Conservation (phyloP, 2,113 vertebrate genomes). For the Proterorhinus semilunaris region DNA sequence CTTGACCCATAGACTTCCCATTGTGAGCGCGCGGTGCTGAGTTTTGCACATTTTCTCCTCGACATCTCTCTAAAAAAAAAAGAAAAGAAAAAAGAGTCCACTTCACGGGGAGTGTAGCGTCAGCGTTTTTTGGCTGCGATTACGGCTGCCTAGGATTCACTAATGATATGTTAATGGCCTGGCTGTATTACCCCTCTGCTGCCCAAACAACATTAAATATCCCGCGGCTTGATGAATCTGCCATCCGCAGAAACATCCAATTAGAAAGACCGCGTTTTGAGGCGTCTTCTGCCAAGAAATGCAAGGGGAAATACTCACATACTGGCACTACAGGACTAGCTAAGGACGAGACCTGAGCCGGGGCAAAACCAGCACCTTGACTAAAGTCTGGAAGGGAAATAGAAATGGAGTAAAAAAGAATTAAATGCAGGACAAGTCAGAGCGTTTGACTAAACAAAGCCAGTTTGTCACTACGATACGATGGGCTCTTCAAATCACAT, state of each 20-base stretch:
- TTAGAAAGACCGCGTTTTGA: slow-evolving; percentile 60
- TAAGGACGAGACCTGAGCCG: neutral
- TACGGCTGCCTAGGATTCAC: slow-evolving; percentile 62
- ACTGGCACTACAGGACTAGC: too few relatives aligned
- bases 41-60: slow-evolving; percentile 32
- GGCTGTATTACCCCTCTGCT: slow-evolving; percentile 72
- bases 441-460: too few relatives aligned
- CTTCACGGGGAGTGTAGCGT: slow-evolving; percentile 66
- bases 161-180: slow-evolving; percentile 76
- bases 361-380: neutral
- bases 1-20: slow-evolving; percentile 42
- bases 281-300: slow-evolving; percentile 47
- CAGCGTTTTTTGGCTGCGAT: slow-evolving; percentile 70
- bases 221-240: slow-evolving; percentile 67
- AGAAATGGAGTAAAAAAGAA: too few relatives aligned
- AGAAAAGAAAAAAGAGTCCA: slow-evolving; percentile 53
- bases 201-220: slow-evolving; percentile 75
- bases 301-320: slow-evolving; percentile 19
- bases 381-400: too few relatives aligned
- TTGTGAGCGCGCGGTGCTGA: slow-evolving; percentile 52
- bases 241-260: slow-evolving; percentile 63
- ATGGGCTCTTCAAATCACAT: too few relatives aligned
- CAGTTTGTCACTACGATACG: too few relatives aligned
- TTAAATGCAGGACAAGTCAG: too few relatives aligned
- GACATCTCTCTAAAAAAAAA: slow-evolving; percentile 55